Percentiles rank a stretch among this genome's conserved stretches.
Evolutionary conservation across 1,140 invertebrate genomes (phyloP).

Genomic region (Drosophila ambigua): DNA sequence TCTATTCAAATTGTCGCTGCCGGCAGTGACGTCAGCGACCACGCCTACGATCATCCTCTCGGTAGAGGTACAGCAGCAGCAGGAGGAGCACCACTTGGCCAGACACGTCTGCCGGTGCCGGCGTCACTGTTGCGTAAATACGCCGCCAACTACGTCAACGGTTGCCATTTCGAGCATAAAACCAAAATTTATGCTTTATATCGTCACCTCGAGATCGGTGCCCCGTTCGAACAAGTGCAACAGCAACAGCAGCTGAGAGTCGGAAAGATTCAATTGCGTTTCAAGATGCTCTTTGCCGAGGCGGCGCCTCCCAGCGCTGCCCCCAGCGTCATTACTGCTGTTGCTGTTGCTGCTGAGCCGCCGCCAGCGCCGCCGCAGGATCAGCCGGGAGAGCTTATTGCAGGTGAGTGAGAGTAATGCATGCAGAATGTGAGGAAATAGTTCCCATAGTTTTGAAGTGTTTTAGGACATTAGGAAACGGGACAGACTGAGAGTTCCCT

Average conservation of each 20-base stretch:
- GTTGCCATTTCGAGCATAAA: slow-evolving; percentile 77
- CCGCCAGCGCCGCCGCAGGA: slow-evolving; percentile 41
- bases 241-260: slow-evolving; percentile 80
- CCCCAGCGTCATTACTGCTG: slow-evolving; percentile 29
- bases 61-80: neutral
- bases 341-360: slow-evolving; percentile 29
- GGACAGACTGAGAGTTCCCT: no score
- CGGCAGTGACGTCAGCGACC: slow-evolving; percentile 41
- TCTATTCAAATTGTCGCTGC: slow-evolving; percentile 59
- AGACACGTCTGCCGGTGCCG: slow-evolving; percentile 51
- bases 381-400: slow-evolving; percentile 61
- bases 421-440: no score
- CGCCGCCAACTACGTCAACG: slow-evolving; percentile 65
- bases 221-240: slow-evolving; percentile 78
- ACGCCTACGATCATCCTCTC: slow-evolving; percentile 41
- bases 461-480: no score
- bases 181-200: slow-evolving; percentile 83
- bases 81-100: slow-evolving; percentile 30
- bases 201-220: slow-evolving; percentile 76
- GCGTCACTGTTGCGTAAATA: slow-evolving; percentile 53
- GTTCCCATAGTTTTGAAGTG: no score
- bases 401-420: slow-evolving; percentile 56
- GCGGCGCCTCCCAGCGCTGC: slow-evolving; percentile 38
- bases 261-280: slow-evolving; percentile 62
- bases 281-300: slow-evolving; percentile 73